Conservation (phyloP, 2,113 vertebrate genomes). For the Eurypyga helias region DNA sequence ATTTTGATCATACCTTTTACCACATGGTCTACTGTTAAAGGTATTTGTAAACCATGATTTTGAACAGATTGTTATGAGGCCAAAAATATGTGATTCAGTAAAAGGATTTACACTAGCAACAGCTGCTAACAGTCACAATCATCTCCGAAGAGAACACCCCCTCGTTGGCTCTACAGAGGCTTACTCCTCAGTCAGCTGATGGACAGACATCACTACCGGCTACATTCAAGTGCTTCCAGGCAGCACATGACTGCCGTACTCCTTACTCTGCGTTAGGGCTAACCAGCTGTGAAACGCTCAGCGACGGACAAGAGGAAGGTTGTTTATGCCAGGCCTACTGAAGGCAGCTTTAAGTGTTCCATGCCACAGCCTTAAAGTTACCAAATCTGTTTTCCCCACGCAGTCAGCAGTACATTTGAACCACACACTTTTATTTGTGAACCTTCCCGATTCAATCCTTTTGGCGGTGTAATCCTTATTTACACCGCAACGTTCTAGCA, state of each 20-base stretch:
- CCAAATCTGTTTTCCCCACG: not conserved
- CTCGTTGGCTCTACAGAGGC: not conserved
- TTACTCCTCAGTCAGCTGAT: not conserved
- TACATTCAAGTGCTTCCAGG: not conserved
- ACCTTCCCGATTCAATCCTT: not conserved
- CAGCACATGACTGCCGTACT: not conserved
- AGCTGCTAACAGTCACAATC: not conserved
- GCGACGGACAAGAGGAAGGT: not conserved
- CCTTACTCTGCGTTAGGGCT: not conserved
- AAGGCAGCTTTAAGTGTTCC: not conserved
- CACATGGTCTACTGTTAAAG: not conserved
- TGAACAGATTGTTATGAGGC: not conserved
- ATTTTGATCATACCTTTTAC: not conserved
- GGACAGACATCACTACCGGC: not conserved
- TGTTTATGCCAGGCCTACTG: not conserved
- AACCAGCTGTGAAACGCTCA: not conserved
- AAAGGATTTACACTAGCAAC: not conserved
- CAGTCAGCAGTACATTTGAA: not conserved
- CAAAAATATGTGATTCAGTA: not conserved
- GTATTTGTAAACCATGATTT: not conserved
- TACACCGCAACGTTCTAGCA: not conserved
- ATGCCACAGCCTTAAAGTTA: not conserved
- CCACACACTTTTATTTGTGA: not conserved
- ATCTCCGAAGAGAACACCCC: not conserved
- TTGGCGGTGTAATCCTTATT: not conserved